A percentile compares a stretch with the other conserved stretches of the same genome.
Conservation (phyloP, 2,113 vertebrate species). For the Naja naja region DNA sequence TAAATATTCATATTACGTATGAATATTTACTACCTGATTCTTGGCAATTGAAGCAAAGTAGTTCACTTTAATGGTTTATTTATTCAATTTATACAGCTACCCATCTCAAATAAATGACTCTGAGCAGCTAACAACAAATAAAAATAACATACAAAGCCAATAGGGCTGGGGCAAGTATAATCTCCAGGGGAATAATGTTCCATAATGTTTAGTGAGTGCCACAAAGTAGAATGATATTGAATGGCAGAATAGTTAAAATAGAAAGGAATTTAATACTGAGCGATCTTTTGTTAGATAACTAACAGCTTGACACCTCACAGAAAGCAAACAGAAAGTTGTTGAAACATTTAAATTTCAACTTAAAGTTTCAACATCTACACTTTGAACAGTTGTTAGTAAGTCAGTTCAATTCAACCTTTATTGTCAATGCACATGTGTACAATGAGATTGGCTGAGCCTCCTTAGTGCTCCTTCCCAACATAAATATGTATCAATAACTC, state of each 20-base stretch:
- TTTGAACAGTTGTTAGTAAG: not conserved
- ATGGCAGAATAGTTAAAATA: not conserved
- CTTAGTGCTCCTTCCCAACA: no score
- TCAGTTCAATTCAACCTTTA: no score
- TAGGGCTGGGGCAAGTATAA: not conserved
- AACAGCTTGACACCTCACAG: not conserved
- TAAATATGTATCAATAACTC: no score
- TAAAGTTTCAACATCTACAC: not conserved
- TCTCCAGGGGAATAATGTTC: not conserved
- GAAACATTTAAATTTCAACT: not conserved
- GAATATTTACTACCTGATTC: not conserved
- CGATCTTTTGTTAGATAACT: not conserved
- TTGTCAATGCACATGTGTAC: no score
- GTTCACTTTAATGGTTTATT: not conserved
- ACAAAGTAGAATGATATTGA: not conserved
- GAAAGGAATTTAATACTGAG: not conserved
- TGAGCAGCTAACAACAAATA: not conserved
- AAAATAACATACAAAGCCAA: not conserved
- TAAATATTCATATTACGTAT: not conserved
- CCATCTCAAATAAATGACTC: not conserved
- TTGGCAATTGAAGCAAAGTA: not conserved
- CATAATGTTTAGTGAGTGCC: not conserved
- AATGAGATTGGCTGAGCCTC: no score
- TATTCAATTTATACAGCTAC: not conserved
- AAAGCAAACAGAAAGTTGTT: not conserved